These are phyloP conservation scores for Sicus ferrugineus DNA, from an alignment of 2,888 invertebrate genomes.

Conservation along the genomic window DNA sequence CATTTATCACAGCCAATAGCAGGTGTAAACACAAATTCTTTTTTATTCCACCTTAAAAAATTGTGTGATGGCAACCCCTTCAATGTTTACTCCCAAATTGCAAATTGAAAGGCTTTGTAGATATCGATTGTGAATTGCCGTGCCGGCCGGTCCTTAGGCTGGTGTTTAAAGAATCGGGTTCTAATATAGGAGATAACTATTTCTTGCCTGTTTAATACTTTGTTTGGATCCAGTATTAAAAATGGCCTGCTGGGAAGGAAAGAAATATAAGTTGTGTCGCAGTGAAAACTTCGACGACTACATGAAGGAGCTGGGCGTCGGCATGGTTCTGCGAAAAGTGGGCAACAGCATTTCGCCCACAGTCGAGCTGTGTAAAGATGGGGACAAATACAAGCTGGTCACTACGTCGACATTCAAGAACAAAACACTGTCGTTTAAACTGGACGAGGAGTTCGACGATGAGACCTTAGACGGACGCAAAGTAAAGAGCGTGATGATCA, in stretches of 20 bases:
- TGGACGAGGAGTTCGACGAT: constrained; percentile 88
- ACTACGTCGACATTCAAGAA: constrained; percentile 91
- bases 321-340: constrained; percentile 85
- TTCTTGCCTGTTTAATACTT: no score
- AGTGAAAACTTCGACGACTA: constrained; percentile 87
- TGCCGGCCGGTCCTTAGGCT: no score
- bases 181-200: no score
- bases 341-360: constrained; percentile 84
- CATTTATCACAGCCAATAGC: no score
- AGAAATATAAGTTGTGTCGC: constrained; percentile 79
- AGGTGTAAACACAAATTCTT: no score
- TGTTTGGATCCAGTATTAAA: constrained; percentile 29
- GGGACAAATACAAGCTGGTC: constrained; percentile 78
- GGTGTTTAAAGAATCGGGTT: no score
- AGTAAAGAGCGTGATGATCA: constrained; percentile 70
- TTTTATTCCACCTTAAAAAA: no score
- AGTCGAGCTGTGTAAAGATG: constrained; percentile 80
- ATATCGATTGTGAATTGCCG: no score
- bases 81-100: no score
- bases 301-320: constrained; percentile 89
- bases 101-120: no score
- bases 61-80: no score
- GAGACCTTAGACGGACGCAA: constrained; percentile 89
- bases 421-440: constrained; percentile 81
- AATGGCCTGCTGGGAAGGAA: constrained; percentile 67